Evolutionary conservation across 2,113 vertebrate species (phyloP).

Genomic region (Pollimyrus isidori): DNA sequence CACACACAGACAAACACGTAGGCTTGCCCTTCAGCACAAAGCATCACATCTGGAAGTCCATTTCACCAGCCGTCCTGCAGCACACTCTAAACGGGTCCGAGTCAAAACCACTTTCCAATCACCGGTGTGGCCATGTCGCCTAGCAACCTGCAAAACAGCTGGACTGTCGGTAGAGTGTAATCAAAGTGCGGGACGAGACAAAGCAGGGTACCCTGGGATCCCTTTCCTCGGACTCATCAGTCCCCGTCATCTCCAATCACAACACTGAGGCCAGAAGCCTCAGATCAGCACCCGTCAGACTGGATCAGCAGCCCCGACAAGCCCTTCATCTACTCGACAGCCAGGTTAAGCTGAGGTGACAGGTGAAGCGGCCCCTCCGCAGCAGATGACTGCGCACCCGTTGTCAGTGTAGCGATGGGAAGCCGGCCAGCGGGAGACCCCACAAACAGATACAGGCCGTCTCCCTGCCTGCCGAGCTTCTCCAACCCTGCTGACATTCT

Average conservation of each 20-base stretch:
- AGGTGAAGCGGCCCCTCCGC: neutral
- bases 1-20: neutral
- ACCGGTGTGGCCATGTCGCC: neutral
- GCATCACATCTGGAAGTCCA: slow-evolving; percentile 6
- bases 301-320: neutral
- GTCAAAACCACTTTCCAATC: neutral
- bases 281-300: no score
- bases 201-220: neutral
- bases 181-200: neutral
- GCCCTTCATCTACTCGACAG: neutral
- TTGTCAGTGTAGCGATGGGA: neutral
- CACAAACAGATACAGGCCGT: neutral
- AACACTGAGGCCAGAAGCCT: neutral
- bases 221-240: neutral
- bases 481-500: neutral
- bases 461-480: neutral
- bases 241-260: neutral
- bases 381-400: neutral
- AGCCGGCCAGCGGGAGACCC: neutral
- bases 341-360: neutral
- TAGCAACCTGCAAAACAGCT: slow-evolving; percentile 1
- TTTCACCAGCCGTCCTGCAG: neutral
- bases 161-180: neutral
- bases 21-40: neutral
- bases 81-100: neutral